Evolutionary conservation across 2,113 vertebrate genomes (phyloP).

Genomic region (Cyrtonyx montezumae): DNA sequence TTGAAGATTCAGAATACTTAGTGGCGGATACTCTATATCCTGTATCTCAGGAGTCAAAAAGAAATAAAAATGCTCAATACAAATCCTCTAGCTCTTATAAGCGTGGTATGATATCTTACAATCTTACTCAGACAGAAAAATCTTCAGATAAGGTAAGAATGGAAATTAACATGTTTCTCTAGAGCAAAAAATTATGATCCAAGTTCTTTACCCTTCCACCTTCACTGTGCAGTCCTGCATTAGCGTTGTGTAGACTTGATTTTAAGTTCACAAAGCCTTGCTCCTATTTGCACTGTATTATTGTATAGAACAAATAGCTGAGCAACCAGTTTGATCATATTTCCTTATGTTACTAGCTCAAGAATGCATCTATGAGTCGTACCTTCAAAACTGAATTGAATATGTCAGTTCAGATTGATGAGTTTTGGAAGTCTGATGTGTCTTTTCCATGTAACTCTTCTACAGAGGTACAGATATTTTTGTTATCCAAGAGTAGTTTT

Average conservation of each 20-base stretch:
- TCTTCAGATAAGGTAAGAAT: conserved; percentile 69
- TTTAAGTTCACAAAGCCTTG: neutral
- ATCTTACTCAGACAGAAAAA: conserved; percentile 45
- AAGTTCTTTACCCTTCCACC: neutral
- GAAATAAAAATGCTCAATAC: conserved; percentile 32
- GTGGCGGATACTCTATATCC: conserved; percentile 42
- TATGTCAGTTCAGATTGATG: rapidly evolving
- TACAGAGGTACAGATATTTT: neutral
- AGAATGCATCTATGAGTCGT: neutral
- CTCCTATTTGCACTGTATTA: neutral
- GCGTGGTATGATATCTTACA: neutral
- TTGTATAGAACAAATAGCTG: neutral
- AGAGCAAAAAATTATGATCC: neutral
- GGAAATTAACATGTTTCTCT: neutral
- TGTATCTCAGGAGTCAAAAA: conserved; percentile 42
- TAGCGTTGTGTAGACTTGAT: neutral
- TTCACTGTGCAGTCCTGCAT: neutral
- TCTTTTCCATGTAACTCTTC: neutral
- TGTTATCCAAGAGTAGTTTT: neutral
- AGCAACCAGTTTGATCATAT: neutral
- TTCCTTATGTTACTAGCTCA: neutral
- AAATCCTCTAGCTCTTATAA: conserved; percentile 52
- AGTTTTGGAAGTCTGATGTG: neutral
- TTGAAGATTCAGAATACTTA: conserved; percentile 68
- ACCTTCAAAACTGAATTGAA: neutral